Base-by-base conservation (phyloP, 92 coral and sea anemone genomes). In the Actinernus sp. region DNA sequence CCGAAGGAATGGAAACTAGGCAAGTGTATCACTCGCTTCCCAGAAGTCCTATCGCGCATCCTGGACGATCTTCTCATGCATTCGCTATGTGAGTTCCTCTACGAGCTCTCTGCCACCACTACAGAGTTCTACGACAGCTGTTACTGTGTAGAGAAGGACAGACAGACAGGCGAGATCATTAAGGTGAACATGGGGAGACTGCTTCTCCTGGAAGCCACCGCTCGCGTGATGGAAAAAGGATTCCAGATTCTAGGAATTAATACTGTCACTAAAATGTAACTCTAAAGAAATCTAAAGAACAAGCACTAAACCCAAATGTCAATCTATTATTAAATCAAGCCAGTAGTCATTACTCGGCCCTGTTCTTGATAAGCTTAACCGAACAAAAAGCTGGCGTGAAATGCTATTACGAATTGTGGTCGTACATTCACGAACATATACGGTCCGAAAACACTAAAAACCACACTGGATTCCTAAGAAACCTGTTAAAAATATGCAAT, bases 1-100 rank as follows among this genome's bases (percentile, higher is more conserved):
- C 92, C 99, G n/a, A 95, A 95, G 41, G 99, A 95, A 72, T 84
- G 97, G 92, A 95, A 95, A 78, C 90, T 95, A 22, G 99, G 97
- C 45, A 95, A 95, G 72, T 95, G 97, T 37, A 84, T 95, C 22
- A 53, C 86, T 43, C 99, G 99, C 61, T 95, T 95, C 26, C 99
- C 99, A 9, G 97, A 91, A 51, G 73, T 95, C 26, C 46, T 95
- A 17, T 76, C 83, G 47, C 97, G 99, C 26, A 81, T 91, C 16
- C 67, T 95, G 18, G 97, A 91, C 56, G 99, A 95, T 39, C 70
- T 95, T 51, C 18, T 83, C 58, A 76, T 95, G 88, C 99, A 95
- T 41, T 53, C 85, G 12, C 88, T 95, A 28, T 95, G 99, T 40
- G 99, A 95, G 57, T 95, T 86, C 74, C 71, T 95, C 55, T 95